These are phyloP conservation scores for Antheraea pernyi DNA, from an alignment of 1,140 invertebrate species.

Conservation along the genomic window DNA sequence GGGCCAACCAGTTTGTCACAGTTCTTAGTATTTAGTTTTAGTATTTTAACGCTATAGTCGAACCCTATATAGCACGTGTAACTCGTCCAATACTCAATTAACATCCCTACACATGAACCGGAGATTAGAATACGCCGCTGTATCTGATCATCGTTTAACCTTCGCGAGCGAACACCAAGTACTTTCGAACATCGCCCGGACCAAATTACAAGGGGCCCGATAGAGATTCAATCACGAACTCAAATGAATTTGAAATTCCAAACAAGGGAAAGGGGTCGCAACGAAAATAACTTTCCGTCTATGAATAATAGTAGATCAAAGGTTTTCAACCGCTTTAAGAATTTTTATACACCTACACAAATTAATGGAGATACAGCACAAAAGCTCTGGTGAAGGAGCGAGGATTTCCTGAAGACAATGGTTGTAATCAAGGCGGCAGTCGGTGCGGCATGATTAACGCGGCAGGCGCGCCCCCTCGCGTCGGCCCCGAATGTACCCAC, in stretches of 20 bases:
- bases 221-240: slow-evolving; percentile 37
- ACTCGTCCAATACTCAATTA: slow-evolving; percentile 43
- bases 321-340: slow-evolving; percentile 2
- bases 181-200: slow-evolving; percentile 17
- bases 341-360: slow-evolving; percentile 45
- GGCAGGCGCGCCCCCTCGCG: slow-evolving; percentile 9
- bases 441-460: slow-evolving; percentile 35
- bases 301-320: slow-evolving; percentile 6
- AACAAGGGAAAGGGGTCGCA: slow-evolving; percentile 19
- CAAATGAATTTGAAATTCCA: slow-evolving; percentile 21
- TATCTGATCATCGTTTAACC: slow-evolving; percentile 33
- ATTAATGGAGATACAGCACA: slow-evolving; percentile 54
- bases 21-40: too few species aligned
- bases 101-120: slow-evolving; percentile 30
- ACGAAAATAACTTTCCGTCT: slow-evolving; percentile 8
- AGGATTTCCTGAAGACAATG: slow-evolving; percentile 59
- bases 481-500: slow-evolving; percentile 13
- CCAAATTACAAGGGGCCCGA: slow-evolving; percentile 36
- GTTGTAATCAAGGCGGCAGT: slow-evolving; percentile 48
- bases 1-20: too few species aligned
- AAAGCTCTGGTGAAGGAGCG: slow-evolving; percentile 44
- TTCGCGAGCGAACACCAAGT: slow-evolving; percentile 23
- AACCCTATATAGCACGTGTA: slow-evolving; percentile 31
- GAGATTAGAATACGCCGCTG: slow-evolving; percentile 29
- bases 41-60: too few species aligned